phyloP scores from a whole-genome alignment of 2,113 vertebrate species.

The Gallinago paraguaiae region DNA sequence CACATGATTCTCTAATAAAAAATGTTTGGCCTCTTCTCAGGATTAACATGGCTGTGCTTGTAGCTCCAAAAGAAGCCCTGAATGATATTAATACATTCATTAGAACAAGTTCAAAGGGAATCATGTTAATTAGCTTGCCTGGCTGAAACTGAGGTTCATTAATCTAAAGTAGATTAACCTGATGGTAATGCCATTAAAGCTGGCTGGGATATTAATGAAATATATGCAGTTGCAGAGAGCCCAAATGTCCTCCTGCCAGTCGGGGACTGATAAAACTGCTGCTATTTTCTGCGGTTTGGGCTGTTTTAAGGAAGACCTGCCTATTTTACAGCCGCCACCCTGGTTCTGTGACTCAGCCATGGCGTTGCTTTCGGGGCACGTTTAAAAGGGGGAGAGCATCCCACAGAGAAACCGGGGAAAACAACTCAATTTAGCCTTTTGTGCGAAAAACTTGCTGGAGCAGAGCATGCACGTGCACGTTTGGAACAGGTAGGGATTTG shows the following conservation, averaged over 20 bases:
- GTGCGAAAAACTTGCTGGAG: neutral
- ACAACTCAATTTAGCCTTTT: neutral
- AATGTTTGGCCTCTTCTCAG: slow-evolving; percentile 67
- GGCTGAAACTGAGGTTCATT: slow-evolving; percentile 68
- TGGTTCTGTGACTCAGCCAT: rapidly evolving
- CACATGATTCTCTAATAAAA: slow-evolving; percentile 63
- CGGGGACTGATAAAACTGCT: neutral
- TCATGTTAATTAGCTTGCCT: slow-evolving; percentile 72
- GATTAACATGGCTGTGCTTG: slow-evolving; percentile 69
- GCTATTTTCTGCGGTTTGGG: neutral
- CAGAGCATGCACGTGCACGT: slow-evolving; percentile 36
- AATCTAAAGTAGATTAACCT: slow-evolving; percentile 68
- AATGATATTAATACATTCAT: slow-evolving; percentile 70
- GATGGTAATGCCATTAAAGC: slow-evolving; percentile 63
- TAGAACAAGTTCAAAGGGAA: slow-evolving; percentile 72
- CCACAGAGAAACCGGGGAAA: neutral
- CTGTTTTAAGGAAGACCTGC: neutral
- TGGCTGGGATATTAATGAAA: slow-evolving; percentile 68
- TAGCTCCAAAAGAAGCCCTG: slow-evolving; percentile 57
- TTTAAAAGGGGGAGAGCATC: neutral
- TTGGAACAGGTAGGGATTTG: slow-evolving; percentile 17
- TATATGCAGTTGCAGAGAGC: slow-evolving; percentile 48
- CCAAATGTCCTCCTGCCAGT: slow-evolving; percentile 46
- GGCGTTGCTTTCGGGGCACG: rapidly evolving
- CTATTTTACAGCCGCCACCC: neutral